phyloP scores from a whole-genome alignment of 2,797 vertebrate genomes.

The Enteromius unitaeniatus region DNA sequence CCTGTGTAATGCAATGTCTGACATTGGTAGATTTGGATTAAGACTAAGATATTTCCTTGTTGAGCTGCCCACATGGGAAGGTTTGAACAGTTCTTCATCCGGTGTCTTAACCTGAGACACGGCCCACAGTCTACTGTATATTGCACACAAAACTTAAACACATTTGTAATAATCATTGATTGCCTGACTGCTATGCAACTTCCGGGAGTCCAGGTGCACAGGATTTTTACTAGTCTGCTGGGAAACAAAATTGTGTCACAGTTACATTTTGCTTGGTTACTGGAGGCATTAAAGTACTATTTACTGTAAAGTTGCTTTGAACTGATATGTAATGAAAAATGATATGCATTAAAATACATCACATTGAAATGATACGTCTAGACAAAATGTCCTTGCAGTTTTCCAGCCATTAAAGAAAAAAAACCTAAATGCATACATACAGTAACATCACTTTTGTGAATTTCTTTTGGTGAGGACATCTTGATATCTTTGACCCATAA shows the following conservation, averaged over 20 bases:
- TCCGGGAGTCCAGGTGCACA: conserved; percentile 8
- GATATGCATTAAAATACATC: background rate
- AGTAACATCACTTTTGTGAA: too few species aligned
- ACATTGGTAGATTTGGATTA: background rate
- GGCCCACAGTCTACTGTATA: background rate
- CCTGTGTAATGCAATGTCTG: background rate
- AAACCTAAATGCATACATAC: background rate
- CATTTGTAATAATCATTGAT: background rate
- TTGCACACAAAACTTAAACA: background rate
- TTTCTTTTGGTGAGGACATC: too few species aligned
- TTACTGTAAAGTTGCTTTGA: conserved; percentile 9
- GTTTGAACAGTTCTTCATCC: background rate
- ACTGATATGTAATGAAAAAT: conserved; percentile 15
- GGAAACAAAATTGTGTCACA: conserved; percentile 2
- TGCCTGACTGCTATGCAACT: background rate
- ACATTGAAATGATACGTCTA: background rate
- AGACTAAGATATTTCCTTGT: background rate
- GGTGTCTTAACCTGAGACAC: background rate
- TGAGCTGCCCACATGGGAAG: background rate
- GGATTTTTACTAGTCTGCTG: conserved; percentile 10
- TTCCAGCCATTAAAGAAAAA: background rate
- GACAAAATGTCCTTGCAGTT: background rate
- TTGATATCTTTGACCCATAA: background rate
- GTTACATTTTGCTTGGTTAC: background rate
- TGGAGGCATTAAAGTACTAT: background rate